Conservation (phyloP, 1,140 invertebrate genomes). For the Argopecten irradians region DNA sequence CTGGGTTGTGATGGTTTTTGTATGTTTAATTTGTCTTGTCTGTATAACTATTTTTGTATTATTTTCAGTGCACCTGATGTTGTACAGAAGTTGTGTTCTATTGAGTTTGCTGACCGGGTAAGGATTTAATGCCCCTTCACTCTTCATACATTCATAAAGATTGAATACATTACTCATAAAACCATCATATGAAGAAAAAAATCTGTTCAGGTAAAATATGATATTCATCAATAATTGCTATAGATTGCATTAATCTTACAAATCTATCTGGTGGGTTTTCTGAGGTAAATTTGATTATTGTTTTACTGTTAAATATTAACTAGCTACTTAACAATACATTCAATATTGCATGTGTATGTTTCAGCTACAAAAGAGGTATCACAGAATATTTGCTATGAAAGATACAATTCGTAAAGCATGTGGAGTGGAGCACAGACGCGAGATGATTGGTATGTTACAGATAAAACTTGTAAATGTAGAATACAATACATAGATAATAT, state of each 20-base stretch:
- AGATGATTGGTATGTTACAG: constrained; percentile 57
- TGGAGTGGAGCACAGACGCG: constrained; percentile 51
- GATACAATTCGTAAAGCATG: constrained; percentile 75
- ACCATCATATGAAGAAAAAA: no score
- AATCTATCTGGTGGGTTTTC: no score
- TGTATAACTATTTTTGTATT: not conserved
- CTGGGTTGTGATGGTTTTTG: not conserved
- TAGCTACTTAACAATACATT: not conserved
- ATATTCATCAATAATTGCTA: no score
- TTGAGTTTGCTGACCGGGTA: constrained; percentile 79
- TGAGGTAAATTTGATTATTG: no score
- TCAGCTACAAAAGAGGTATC: constrained; percentile 58
- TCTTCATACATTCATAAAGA: not conserved
- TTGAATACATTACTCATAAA: no score
- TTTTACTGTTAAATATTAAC: no score
- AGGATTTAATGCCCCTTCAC: constrained; percentile 27
- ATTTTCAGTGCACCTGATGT: constrained; percentile 77
- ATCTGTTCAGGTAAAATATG: no score
- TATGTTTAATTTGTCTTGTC: not conserved
- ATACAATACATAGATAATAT: no score
- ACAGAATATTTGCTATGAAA: constrained; percentile 64
- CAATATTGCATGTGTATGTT: constrained; percentile 27
- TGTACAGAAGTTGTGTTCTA: constrained; percentile 80
- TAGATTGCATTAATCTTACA: not conserved
- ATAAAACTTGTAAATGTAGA: not conserved